Conservation (phyloP, 2,113 vertebrate species). For the Hippocampus barbouri region DNA sequence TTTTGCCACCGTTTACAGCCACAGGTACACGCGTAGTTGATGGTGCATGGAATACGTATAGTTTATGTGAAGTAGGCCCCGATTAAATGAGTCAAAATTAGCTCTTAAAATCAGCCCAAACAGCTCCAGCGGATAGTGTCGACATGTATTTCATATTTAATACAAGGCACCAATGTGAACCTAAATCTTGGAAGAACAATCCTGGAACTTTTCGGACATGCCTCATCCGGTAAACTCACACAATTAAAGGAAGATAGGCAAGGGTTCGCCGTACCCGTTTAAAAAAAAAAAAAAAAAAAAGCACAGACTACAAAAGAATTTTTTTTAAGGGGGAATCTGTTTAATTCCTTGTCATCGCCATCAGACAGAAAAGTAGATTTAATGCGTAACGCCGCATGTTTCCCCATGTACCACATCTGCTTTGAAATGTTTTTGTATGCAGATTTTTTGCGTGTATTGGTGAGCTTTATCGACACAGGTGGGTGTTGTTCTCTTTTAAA, state of each 20-base stretch:
- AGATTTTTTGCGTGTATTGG: neutral
- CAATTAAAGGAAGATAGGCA: neutral
- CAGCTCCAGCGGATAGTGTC: neutral
- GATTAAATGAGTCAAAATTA: no score
- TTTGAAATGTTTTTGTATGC: neutral
- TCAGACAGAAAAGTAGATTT: neutral
- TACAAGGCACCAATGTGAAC: neutral
- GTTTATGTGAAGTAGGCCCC: no score
- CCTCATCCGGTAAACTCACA: neutral
- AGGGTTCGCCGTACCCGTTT: neutral
- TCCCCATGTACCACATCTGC: neutral
- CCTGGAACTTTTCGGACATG: neutral
- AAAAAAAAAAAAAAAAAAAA: no score
- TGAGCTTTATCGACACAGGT: neutral
- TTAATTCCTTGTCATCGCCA: neutral
- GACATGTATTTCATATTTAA: neutral
- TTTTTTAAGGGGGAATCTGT: neutral
- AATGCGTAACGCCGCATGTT: neutral
- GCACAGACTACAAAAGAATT: neutral
- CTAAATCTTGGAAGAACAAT: neutral
- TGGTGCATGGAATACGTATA: neutral
- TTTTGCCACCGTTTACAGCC: neutral
- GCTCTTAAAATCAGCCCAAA: no score
- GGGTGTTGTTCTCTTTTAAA: slow-evolving; percentile 11
- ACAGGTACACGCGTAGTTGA: neutral